Conservation (phyloP, 2,888 invertebrate species). For the Antheraea yamamai region DNA sequence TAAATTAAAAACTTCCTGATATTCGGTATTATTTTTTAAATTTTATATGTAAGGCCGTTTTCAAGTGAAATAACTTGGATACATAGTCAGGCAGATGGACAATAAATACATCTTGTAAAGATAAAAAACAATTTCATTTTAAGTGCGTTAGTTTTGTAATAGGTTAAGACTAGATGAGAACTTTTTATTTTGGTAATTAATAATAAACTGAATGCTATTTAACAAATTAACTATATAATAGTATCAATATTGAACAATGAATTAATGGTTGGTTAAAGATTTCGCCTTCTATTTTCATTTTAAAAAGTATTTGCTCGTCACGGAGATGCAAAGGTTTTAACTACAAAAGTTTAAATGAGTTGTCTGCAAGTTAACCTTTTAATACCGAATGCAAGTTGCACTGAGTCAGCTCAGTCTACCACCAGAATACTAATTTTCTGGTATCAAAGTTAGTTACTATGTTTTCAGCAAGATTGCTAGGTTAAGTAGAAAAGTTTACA, state of each 20-base stretch:
- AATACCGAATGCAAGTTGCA: neutral
- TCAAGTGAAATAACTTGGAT: too few relatives aligned
- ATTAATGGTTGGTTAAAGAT: neutral
- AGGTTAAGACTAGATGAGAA: neutral
- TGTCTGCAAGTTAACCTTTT: neutral
- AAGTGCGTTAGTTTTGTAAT: neutral
- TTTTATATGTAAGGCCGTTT: too few relatives aligned
- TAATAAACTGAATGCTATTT: too few relatives aligned
- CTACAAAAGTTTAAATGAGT: neutral
- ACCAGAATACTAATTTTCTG: neutral
- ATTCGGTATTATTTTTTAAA: too few relatives aligned
- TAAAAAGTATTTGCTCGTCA: neutral
- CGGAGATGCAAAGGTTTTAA: neutral
- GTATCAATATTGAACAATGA: neutral
- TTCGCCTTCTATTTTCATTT: neutral
- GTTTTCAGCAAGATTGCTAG: neutral
- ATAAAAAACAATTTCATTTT: too few relatives aligned
- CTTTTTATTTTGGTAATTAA: neutral
- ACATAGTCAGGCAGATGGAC: too few relatives aligned
- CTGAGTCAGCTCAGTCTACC: neutral
- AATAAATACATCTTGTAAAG: too few relatives aligned
- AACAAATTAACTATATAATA: too few relatives aligned
- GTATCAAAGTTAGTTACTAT: neutral
- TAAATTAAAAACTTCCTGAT: too few relatives aligned
- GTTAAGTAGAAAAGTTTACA: constrained; percentile 3